A percentile compares a stretch with the other conserved stretches of the same genome.
Conservation (phyloP, 2,888 invertebrate species). For the Zygogramma bicolorata region DNA sequence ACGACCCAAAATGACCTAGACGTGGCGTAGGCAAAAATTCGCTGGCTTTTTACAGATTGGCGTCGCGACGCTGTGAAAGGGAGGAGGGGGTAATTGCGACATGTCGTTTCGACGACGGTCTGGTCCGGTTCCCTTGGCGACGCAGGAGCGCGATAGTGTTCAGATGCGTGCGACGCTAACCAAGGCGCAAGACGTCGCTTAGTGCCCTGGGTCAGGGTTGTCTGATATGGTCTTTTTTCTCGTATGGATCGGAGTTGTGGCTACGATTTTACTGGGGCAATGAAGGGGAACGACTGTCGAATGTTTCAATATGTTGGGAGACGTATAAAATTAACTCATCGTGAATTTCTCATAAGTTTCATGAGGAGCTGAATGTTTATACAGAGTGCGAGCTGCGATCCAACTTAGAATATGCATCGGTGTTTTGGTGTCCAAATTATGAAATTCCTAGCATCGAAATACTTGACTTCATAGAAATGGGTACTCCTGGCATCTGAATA, state of each 20-base stretch:
- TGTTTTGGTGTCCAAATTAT: too few species aligned
- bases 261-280: neutral
- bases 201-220: conserved; percentile 55
- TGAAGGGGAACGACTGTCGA: neutral
- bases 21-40: conserved; percentile 16
- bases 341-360: too few species aligned
- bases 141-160: conserved; percentile 23
- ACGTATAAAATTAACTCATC: too few species aligned
- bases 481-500: too few species aligned
- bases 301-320: too few species aligned
- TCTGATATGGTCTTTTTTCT: conserved; percentile 44
- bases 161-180: conserved; percentile 26
- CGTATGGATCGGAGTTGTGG: neutral
- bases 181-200: conserved; percentile 48
- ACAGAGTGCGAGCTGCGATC: too few species aligned
- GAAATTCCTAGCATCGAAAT: too few species aligned
- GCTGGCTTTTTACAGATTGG: conserved; percentile 8
- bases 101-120: conserved; percentile 10
- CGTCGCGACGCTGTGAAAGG: neutral
- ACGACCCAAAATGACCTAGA: conserved; percentile 36
- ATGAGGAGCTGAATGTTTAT: too few species aligned
- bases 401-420: too few species aligned
- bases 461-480: too few species aligned
- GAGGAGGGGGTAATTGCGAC: neutral
- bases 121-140: conserved; percentile 30